Evolutionary conservation across 1,140 invertebrate genomes (phyloP), one percentile per base, ranked within the genome.

Genomic region (Battus philenor): DNA sequence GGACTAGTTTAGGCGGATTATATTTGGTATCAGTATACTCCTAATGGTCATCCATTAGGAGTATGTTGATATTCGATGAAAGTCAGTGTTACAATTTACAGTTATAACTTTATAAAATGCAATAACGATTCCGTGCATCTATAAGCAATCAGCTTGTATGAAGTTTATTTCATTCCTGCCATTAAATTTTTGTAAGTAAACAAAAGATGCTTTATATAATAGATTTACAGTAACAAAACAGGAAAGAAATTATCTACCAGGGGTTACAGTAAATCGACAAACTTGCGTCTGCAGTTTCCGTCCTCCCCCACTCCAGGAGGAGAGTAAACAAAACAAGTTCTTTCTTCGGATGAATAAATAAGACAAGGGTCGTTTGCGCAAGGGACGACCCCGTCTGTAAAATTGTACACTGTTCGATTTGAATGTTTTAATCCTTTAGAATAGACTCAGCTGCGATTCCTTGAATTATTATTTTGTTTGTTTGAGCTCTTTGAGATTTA

Each of bases 271-370:
- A 77, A 74, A 73, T 71, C 64, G 57, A 46, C 31, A 60, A 68
- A 72, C 50, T 76, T 68, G 63, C 65, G 61, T 49, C 45, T 54
- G 55, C 45, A 61, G 59, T 62, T 63, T 67, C 56, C 60, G 24
- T 65, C 72, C 64, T 66, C 71, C 64, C 66, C 47, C 34, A 12
- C 44, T 45, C 36, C 38, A 36, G 38, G 27, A 67, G 59, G 68
- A 71, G 69, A 68, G 74, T 72, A 81, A 79, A 85, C 78, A 82
- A 82, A 85, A 81, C 75, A 80, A 82, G 64, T 76, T 82, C 78
- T 74, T 78, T 74, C 76, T 68, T 72, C 69, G 59, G 71, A 84
- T 84, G 75, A 84, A 84, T 84, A 84, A 84, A 84, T 82, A 84
- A 84, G 74, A 75, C 65, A 68, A 72, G 80, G 77, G 75, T 78